Conservation (phyloP, 2,113 vertebrate genomes). For the Pithys albifrons region DNA sequence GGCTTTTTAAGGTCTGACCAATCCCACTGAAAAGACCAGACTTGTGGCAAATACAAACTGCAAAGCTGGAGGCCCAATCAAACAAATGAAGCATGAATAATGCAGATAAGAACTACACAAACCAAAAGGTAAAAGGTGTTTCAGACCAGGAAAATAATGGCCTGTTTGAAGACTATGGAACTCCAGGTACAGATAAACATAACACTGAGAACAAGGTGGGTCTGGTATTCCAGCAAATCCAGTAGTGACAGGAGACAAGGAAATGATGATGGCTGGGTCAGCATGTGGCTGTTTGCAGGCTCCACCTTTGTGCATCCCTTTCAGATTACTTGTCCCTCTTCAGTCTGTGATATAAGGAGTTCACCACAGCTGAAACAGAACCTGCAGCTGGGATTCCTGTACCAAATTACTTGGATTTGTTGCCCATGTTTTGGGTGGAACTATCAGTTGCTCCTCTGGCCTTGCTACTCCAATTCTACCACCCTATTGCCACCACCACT, state of each 20-base stretch:
- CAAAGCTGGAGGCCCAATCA: background rate
- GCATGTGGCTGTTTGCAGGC: background rate
- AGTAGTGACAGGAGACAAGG: background rate
- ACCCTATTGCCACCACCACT: background rate
- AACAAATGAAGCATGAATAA: background rate
- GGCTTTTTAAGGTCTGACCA: background rate
- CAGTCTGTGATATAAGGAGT: background rate
- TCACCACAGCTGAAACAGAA: background rate
- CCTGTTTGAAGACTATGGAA: background rate
- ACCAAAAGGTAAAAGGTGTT: background rate
- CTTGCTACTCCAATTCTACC: background rate
- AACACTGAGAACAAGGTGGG: background rate
- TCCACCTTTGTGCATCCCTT: background rate
- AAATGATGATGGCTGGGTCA: background rate
- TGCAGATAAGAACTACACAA: background rate
- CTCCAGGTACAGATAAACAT: background rate
- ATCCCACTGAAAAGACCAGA: background rate
- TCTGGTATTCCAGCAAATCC: background rate
- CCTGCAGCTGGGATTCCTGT: background rate
- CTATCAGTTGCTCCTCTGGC: background rate
- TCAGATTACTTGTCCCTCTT: background rate
- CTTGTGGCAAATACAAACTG: background rate
- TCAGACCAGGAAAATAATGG: background rate
- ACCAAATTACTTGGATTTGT: background rate
- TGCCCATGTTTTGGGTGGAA: background rate